Conservation (phyloP, 1,140 invertebrate genomes). For the Charaxes varanes region DNA sequence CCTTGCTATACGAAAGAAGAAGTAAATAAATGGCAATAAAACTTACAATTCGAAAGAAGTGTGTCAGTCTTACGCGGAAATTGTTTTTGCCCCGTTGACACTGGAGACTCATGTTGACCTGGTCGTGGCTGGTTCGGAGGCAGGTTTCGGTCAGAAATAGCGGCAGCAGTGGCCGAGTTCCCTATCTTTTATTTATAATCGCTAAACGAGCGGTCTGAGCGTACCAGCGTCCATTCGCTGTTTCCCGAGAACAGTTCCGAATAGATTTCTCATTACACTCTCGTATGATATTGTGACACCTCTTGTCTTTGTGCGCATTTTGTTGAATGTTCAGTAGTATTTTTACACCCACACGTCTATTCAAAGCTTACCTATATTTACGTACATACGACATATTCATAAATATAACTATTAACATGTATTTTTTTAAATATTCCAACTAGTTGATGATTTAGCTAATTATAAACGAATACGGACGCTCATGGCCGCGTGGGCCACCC, state of each 20-base stretch:
- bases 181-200: conserved; percentile 59
- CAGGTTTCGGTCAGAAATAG: conserved; percentile 52
- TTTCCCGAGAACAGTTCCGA: conserved; percentile 32
- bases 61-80: conserved; percentile 28
- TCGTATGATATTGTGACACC: conserved; percentile 9
- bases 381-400: no score
- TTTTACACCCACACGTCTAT: no score
- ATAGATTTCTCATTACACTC: conserved; percentile 23
- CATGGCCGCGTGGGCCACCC: no score
- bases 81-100: conserved; percentile 35
- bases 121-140: conserved; percentile 47
- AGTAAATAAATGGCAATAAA: conserved; percentile 1
- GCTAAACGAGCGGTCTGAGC: conserved; percentile 34
- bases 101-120: conserved; percentile 38
- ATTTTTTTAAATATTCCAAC: no score
- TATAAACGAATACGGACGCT: no score
- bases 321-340: no score
- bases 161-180: conserved; percentile 53
- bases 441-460: no score
- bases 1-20: no score
- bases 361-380: no score
- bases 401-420: no score
- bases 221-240: conserved; percentile 42
- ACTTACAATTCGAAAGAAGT: conserved; percentile 37
- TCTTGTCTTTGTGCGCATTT: conserved; percentile 8